Base-by-base conservation (phyloP, 2,888 invertebrate species). In the Caenorhabditis plicata region DNA sequence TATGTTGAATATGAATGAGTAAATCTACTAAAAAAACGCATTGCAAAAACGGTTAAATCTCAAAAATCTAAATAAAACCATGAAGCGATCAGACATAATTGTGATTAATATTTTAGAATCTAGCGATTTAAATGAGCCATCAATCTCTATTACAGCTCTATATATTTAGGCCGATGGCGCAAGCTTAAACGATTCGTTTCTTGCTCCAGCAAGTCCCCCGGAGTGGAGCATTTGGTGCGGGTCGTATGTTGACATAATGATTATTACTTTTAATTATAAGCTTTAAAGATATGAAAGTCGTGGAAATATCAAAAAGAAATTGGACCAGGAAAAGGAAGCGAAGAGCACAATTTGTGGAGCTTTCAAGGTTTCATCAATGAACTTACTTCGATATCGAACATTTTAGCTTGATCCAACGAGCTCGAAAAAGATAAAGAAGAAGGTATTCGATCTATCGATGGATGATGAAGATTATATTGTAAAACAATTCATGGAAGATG, bases 201-300 rank as follows among this genome's bases (percentile, higher is more conserved):
- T 57, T 9, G 42, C 64, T 8, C 45, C 33, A 4, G 35, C 33
- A 2, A 38, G 42, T 4, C 39, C 40, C 3, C 62, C 62, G 1
- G 42, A 40, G 4, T 70, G 70, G 70, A 67, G 67, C 29, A 41
- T 70, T 26, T 70, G 70, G 70, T 53, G 26, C n/a, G 40, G 38
- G 26, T 38, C 33, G 22, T 38, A 22, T 8, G 2, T 19, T 15
- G 22, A 43, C 22, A 35, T 11, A n/a, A 4, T 9, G 11, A 33
- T 26, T 23, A 11, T 2, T 17, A 17, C 11, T 11, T 13, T 35
- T 9, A 19, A 36, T 11, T 36, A 36, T 9, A 17, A 7, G 15
- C 23, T 43, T 38, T 38, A n/a, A n/a, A 51, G 38, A 27, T 68
- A 64, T 29, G 57, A 49, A 26, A 55, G 52, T 26, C 33, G 47